A percentile compares a stretch with the other conserved stretches of the same genome.
These are phyloP conservation scores for Callitettix versicolor DNA, from an alignment of 1,140 invertebrate species.

Conservation along the genomic window DNA sequence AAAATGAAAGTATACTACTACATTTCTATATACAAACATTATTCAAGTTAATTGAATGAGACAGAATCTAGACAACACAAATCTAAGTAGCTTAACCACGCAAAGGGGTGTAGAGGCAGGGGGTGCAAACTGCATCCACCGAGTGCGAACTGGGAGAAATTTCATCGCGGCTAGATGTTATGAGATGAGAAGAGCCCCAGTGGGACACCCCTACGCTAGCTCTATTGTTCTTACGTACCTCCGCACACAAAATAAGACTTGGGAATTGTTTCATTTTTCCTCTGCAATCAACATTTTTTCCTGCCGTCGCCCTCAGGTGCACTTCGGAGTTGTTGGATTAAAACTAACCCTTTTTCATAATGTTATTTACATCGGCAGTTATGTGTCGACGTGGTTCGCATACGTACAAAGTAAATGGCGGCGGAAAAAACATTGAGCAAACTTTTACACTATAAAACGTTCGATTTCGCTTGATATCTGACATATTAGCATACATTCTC, in stretches of 20 bases:
- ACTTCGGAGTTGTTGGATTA: not conserved
- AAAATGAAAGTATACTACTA: too few species aligned
- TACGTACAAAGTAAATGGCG: too few species aligned
- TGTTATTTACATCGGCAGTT: too few species aligned
- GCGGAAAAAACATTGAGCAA: too few species aligned
- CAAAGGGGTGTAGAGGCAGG: not conserved
- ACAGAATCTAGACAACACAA: too few species aligned
- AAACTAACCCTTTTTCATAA: constrained; percentile 7
- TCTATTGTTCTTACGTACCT: not conserved
- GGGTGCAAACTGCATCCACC: not conserved
- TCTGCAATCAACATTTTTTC: constrained; percentile 24
- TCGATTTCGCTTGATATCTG: too few species aligned
- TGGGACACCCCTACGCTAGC: not conserved
- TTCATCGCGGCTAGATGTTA: constrained; percentile 9
- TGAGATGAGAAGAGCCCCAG: constrained; percentile 15
- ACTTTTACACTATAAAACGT: too few species aligned
- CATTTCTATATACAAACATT: too few species aligned
- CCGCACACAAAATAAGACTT: constrained; percentile 24
- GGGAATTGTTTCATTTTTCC: constrained; percentile 27
- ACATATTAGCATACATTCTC: too few species aligned
- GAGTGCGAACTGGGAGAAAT: not conserved
- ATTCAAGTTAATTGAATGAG: too few species aligned
- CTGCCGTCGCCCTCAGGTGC: not conserved
- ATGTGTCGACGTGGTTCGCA: not conserved
- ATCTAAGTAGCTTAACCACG: not conserved